Conservation (phyloP, 2,888 invertebrate species). For the Andrena chrysosceles region DNA sequence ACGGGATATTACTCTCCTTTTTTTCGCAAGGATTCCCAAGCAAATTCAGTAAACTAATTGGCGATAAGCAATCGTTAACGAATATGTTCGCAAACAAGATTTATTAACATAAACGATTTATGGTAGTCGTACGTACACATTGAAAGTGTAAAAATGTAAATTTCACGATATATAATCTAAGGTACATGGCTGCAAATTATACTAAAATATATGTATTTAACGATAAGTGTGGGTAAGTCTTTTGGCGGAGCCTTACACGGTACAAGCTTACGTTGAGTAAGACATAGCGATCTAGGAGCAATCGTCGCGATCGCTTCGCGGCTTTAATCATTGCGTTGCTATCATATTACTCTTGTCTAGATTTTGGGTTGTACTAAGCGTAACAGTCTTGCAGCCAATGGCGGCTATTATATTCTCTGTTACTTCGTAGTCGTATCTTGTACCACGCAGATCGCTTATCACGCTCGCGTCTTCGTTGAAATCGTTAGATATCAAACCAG, state of each 20-base stretch:
- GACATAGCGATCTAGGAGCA: conserved; percentile 46
- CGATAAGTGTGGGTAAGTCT: conserved; percentile 27
- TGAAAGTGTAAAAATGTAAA: conserved; percentile 32
- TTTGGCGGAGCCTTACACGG: not conserved
- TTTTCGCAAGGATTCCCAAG: not conserved
- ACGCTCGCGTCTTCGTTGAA: conserved; percentile 89
- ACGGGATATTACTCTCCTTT: not conserved
- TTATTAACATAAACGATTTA: conserved; percentile 43
- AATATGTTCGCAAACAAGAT: conserved; percentile 15
- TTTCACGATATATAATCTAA: conserved; percentile 10
- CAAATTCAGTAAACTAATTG: conserved; percentile 23
- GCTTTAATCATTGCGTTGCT: conserved; percentile 76
- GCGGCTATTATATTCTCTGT: conserved; percentile 87
- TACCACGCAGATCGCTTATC: conserved; percentile 88
- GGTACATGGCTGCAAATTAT: conserved; percentile 36
- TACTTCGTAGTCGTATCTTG: conserved; percentile 88
- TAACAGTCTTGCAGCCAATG: conserved; percentile 80
- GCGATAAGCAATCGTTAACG: conserved; percentile 7
- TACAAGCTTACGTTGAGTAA: not conserved
- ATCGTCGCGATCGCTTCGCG: conserved; percentile 43
- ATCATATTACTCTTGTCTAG: conserved; percentile 78
- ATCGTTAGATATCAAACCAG: conserved; percentile 87
- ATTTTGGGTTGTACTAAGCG: conserved; percentile 68
- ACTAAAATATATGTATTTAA: conserved; percentile 30
- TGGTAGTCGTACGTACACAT: not conserved